phyloP scores from a whole-genome alignment of 2,113 vertebrate genomes.

The Prinia subflava region DNA sequence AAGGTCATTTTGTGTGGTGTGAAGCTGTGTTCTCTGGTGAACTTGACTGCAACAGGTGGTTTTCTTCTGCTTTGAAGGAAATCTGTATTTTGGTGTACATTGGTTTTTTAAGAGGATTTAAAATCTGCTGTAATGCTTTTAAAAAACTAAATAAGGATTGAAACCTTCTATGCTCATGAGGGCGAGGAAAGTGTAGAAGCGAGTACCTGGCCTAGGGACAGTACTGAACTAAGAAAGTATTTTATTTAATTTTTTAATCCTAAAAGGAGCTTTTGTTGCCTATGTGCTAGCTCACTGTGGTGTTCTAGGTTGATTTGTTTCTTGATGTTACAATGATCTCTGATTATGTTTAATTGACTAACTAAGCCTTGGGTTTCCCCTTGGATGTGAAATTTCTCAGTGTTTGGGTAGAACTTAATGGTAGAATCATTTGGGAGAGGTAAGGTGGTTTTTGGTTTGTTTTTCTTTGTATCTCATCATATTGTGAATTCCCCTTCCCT shows the following conservation, averaged over 20 bases:
- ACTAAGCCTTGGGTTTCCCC: conserved; percentile 15
- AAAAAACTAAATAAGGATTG: background rate
- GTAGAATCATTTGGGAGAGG: background rate
- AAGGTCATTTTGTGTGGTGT: background rate
- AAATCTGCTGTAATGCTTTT: background rate
- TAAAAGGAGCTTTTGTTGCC: background rate
- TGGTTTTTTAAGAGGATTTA: background rate
- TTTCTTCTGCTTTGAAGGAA: background rate
- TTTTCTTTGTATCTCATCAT: conserved; percentile 7
- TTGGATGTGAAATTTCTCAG: conserved; percentile 12
- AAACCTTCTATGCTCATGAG: background rate
- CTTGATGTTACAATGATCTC: background rate
- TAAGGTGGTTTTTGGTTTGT: conserved; percentile 3
- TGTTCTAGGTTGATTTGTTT: background rate
- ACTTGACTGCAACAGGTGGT: background rate
- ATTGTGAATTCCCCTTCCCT: conserved; percentile 31
- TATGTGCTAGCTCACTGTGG: background rate
- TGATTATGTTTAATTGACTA: background rate
- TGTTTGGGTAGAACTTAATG: background rate
- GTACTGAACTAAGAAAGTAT: background rate
- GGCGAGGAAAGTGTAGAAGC: background rate
- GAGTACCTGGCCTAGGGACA: background rate
- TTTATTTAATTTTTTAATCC: conserved; percentile 5
- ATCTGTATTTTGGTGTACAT: background rate
- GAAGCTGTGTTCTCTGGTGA: background rate